Evolutionary conservation across 1,140 invertebrate species (phyloP).

Genomic region (Drosophila pseudoananassae): DNA sequence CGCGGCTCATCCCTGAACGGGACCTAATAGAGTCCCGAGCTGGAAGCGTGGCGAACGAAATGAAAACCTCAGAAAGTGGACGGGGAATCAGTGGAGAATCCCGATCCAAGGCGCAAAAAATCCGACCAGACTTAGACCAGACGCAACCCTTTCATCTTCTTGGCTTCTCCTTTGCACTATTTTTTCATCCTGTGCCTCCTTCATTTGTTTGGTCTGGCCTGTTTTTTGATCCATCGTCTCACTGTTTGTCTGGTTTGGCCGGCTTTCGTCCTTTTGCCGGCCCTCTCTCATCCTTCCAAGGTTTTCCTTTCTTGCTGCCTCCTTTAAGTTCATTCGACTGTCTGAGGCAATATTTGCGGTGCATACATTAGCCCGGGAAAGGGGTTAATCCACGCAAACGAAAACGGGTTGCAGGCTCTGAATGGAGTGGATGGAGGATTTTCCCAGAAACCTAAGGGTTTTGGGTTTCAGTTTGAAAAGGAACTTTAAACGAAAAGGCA

Average conservation of each 20-base stretch:
- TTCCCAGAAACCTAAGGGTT: conserved; percentile 5
- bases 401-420: conserved; percentile 15
- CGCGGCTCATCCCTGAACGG: conserved; percentile 29
- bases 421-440: background rate
- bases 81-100: background rate
- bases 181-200: conserved; percentile 18
- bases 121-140: conserved; percentile 27
- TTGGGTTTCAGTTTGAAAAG: conserved; percentile 18
- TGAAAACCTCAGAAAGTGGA: conserved; percentile 28
- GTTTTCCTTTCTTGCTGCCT: conserved; percentile 23
- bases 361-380: conserved; percentile 70
- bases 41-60: conserved; percentile 18
- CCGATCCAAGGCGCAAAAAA: conserved; percentile 19
- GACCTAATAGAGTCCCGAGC: conserved; percentile 37
- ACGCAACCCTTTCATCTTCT: conserved; percentile 44
- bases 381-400: conserved; percentile 19
- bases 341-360: conserved; percentile 81
- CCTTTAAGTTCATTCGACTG: conserved; percentile 61
- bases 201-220: conserved; percentile 35
- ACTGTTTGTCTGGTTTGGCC: conserved; percentile 62
- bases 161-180: conserved; percentile 32
- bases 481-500: conserved; percentile 4
- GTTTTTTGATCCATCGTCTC: conserved; percentile 43
- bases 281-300: background rate
- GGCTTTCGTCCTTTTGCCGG: conserved; percentile 12